These are phyloP conservation scores for Clarias macrocephalus DNA, from an alignment of 2,113 vertebrate species.

Conservation along the genomic window DNA sequence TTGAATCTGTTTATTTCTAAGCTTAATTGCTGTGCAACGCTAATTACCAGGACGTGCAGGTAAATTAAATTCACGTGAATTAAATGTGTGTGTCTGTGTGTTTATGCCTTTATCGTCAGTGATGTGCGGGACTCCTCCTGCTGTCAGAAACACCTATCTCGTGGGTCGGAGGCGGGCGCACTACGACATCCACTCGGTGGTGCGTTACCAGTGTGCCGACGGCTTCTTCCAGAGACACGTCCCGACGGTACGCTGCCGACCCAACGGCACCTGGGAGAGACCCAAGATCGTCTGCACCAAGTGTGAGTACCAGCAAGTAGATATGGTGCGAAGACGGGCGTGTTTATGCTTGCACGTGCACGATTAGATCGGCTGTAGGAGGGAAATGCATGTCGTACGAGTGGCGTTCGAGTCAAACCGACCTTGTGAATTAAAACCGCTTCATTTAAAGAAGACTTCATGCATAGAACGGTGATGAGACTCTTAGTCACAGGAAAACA, in stretches of 20 bases:
- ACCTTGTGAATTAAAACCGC: no score
- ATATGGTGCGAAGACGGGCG: background rate
- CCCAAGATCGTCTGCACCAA: conserved; percentile 90
- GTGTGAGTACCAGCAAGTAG: conserved; percentile 74
- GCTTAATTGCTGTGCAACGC: background rate
- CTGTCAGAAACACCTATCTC: conserved; percentile 80
- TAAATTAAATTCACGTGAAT: background rate
- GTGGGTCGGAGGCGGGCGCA: conserved; percentile 82
- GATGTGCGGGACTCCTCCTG: conserved; percentile 86
- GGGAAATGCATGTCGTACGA: background rate
- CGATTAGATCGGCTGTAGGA: background rate
- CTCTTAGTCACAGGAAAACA: no score
- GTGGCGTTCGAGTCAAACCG: no score
- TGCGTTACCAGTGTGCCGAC: conserved; percentile 87
- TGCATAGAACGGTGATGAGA: no score
- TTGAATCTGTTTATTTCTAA: no score
- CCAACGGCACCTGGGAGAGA: conserved; percentile 87
- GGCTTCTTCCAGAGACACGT: conserved; percentile 87
- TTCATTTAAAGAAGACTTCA: no score
- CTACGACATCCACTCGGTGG: conserved; percentile 86
- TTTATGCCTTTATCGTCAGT: conserved; percentile 52
- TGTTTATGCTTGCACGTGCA: background rate
- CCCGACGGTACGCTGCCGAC: conserved; percentile 83
- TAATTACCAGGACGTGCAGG: background rate
- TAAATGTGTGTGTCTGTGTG: background rate